phyloP scores from a whole-genome alignment of 1,140 invertebrate species.

The Rhopalosiphum padi region DNA sequence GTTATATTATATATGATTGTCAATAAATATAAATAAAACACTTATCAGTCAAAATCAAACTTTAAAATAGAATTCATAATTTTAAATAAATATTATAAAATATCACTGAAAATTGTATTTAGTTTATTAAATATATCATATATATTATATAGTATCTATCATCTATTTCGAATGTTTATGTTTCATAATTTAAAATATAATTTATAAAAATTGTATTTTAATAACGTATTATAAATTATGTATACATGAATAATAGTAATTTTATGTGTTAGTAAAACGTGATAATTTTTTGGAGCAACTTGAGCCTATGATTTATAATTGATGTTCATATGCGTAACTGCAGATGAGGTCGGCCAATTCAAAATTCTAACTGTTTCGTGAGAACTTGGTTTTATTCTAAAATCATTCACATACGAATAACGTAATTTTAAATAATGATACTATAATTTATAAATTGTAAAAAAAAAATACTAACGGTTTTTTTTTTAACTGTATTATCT shows the following conservation, averaged over 20 bases:
- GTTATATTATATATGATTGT: no score
- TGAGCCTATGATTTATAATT: background rate
- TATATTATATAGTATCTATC: no score
- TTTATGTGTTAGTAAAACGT: background rate
- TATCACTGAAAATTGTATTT: no score
- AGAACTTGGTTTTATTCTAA: background rate
- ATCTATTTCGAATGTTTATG: no score
- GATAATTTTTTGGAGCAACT: background rate
- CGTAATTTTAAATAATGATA: background rate
- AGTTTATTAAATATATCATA: no score
- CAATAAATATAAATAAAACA: no score
- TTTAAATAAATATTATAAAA: no score
- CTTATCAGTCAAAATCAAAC: no score
- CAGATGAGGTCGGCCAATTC: background rate
- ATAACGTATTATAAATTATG: background rate
- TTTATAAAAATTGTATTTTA: background rate
- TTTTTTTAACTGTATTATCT: background rate
- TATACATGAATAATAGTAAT: background rate
- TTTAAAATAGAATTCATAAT: no score
- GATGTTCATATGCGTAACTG: background rate
- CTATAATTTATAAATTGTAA: background rate
- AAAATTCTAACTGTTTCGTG: slow-evolving; percentile 42
- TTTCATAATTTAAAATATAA: background rate
- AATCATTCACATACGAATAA: slow-evolving; percentile 38
- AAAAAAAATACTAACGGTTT: slow-evolving; percentile 10